Percentiles rank a stretch among this genome's conserved stretches.
Evolutionary conservation across 2,888 invertebrate species (phyloP).

Genomic region (Cristatella mucedo): DNA sequence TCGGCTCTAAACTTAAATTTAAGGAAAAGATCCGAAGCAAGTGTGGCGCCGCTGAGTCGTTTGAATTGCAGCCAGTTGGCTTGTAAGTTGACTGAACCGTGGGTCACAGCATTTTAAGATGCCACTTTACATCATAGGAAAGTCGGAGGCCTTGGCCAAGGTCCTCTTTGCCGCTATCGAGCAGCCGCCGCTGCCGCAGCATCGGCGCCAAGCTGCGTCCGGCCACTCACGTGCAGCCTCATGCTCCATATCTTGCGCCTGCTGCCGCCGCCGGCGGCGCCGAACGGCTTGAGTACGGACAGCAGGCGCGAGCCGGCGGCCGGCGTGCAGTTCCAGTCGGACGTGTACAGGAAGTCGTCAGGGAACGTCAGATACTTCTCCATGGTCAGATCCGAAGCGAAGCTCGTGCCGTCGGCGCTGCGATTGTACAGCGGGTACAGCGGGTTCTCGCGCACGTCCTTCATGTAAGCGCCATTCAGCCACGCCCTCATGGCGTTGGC

Average conservation of each 20-base stretch:
- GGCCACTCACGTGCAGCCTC: too few relatives aligned
- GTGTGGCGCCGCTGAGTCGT: too few relatives aligned
- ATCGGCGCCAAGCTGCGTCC: too few relatives aligned
- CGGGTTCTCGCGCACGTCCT: constrained; percentile 1
- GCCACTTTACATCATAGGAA: too few relatives aligned
- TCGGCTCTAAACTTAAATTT: too few relatives aligned
- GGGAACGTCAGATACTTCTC: constrained; percentile 4
- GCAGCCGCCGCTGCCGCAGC: too few relatives aligned
- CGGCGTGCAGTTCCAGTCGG: constrained; percentile 7
- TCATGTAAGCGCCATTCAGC: constrained; percentile 5
- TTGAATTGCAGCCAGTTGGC: too few relatives aligned
- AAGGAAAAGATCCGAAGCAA: too few relatives aligned
- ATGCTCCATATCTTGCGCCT: constrained; percentile 8
- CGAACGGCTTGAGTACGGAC: constrained; percentile 4
- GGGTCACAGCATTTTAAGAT: too few relatives aligned
- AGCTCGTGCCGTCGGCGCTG: background rate
- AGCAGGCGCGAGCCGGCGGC: background rate
- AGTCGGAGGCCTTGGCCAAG: too few relatives aligned
- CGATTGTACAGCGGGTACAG: constrained; percentile 2
- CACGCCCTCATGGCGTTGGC: background rate
- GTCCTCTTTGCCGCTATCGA: too few relatives aligned
- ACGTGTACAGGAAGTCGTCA: background rate
- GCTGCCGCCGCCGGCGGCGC: background rate
- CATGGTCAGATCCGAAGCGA: constrained; percentile 7
- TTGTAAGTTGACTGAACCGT: too few relatives aligned